Base-by-base conservation (phyloP, 1,140 invertebrate species). In the Mamestra configurata region DNA sequence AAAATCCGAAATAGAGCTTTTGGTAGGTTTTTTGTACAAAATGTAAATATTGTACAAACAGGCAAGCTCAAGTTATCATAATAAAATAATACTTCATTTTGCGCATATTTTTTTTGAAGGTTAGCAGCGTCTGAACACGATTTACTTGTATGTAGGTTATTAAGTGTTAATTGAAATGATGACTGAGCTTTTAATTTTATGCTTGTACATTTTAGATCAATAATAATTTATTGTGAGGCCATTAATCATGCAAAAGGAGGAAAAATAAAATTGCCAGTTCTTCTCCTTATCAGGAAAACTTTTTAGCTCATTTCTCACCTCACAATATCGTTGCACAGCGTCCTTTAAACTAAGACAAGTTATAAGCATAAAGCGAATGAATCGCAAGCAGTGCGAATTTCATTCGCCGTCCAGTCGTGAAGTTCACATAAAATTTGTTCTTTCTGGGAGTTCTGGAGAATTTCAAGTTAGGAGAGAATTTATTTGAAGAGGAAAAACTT, bases 401-500 rank as follows among this genome's bases (percentile, higher is more conserved):
- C 18, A 66, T 66, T 66, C 18, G 31, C 31, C 5, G 18, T 22
- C n/a, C 35, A 66, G 31, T 64, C 35, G 59, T 18, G 35, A 40
- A 66, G 61, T 43, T 66, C 61, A 40, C 61, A 20, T 66, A 31
- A 51, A 70, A 51, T 70, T 70, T 49, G 13, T 51, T 70, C 22
- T 27, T 51, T 27, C 22, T 15, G 22, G 11, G 43, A 70, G 4
- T 51, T 40, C 11, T 6, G 20, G 35, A 37, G 37, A 64, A 79
- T 66, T 79, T 49, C 27, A 27, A 59, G 55, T 43, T 11, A 40
- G 27, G 31, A 72, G 70, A 37, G 66, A 77, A 77, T 78, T 81
- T 77, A 55, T 77, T 81, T 78, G 73, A 46, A 77, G 59, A 68
- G 20, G 68, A n/a, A 78, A 72, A 81, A 61, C 27, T 57, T 78